A percentile compares a stretch with the other conserved stretches of the same genome.
These are phyloP conservation scores for Gadopsis bispinosus DNA, from an alignment of 2,797 vertebrate genomes.

Conservation along the genomic window DNA sequence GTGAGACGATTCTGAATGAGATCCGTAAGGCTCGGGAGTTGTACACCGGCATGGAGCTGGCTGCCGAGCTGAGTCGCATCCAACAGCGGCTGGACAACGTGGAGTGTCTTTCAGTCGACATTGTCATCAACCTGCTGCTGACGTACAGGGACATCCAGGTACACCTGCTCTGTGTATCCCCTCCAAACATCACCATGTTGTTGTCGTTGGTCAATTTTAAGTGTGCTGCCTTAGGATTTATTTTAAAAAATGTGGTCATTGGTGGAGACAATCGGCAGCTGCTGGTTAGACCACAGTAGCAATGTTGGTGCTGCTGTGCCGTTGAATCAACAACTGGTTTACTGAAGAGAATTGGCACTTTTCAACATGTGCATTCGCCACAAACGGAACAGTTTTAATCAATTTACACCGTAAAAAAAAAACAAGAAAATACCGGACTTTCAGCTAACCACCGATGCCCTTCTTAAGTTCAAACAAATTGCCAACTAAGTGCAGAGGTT, in stretches of 20 bases:
- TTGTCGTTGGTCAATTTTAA: neutral
- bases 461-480: conserved; percentile 31
- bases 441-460: neutral
- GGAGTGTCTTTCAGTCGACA: conserved; percentile 95
- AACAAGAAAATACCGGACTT: too few species aligned
- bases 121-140: conserved; percentile 96
- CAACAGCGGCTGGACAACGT: conserved; percentile 95
- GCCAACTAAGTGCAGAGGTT: conserved; percentile 11
- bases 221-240: neutral
- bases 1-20: conserved; percentile 94
- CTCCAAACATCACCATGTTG: neutral
- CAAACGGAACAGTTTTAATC: neutral
- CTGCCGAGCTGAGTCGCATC: conserved; percentile 92
- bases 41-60: conserved; percentile 92
- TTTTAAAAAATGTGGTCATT: neutral
- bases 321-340: neutral
- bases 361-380: neutral
- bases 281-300: neutral
- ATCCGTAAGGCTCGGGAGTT: conserved; percentile 95
- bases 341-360: neutral
- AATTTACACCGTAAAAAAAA: too few species aligned
- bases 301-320: neutral
- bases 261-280: neutral
- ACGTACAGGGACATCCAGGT: conserved; percentile 99
- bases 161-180: neutral